These are phyloP conservation scores for Hirtodrosophila cameraria DNA, from an alignment of 2,888 invertebrate genomes.

Conservation along the genomic window DNA sequence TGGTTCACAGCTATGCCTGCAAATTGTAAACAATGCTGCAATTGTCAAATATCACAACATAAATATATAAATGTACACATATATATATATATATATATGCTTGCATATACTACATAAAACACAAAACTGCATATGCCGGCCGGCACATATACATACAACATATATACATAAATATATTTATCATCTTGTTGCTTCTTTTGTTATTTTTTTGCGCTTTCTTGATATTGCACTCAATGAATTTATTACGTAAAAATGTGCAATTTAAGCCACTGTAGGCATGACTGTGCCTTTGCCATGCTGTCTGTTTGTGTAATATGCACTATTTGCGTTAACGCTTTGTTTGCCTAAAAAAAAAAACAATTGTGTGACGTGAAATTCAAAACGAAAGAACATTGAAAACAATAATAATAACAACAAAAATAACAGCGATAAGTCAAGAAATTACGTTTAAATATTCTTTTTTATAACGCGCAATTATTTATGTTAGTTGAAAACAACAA, in stretches of 20 bases:
- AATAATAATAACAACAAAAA: constrained; percentile 6
- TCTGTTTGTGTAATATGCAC: constrained; percentile 2
- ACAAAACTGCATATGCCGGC: constrained; percentile 33
- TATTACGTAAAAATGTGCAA: constrained; percentile 8
- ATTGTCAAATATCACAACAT: not conserved
- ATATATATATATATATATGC: not conserved
- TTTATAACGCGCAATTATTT: constrained; percentile 54
- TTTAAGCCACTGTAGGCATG: constrained; percentile 31
- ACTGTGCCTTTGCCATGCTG: not conserved
- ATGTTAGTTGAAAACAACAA: constrained; percentile 35
- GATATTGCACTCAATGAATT: too few species aligned
- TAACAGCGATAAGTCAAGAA: constrained; percentile 24
- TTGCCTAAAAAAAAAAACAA: constrained; percentile 23
- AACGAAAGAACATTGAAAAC: constrained; percentile 20
- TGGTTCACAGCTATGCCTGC: constrained; percentile 37
- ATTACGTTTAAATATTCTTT: constrained; percentile 47
- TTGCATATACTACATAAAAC: not conserved
- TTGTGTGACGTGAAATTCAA: constrained; percentile 37
- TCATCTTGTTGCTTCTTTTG: too few species aligned
- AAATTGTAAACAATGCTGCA: constrained; percentile 32
- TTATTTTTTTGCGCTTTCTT: too few species aligned
- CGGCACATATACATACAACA: too few species aligned
- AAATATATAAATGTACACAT: not conserved
- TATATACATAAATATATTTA: too few species aligned
- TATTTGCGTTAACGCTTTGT: constrained; percentile 36